phyloP scores from a whole-genome alignment of 2,113 vertebrate species.

The Serilophus lunatus region DNA sequence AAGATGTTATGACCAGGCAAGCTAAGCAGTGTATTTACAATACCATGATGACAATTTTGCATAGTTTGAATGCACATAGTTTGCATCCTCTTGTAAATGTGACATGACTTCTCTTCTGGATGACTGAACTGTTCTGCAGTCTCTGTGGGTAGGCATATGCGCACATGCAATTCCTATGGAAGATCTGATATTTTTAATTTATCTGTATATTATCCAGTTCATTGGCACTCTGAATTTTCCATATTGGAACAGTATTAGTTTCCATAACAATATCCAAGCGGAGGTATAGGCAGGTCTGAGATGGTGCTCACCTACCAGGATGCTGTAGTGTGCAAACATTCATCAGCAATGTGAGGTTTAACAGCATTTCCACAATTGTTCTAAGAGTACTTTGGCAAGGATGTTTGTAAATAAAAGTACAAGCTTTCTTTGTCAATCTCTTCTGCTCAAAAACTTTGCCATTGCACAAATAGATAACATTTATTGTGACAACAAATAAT shows the following conservation, averaged over 20 bases:
- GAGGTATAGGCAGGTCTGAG: background rate
- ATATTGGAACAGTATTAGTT: background rate
- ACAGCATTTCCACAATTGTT: background rate
- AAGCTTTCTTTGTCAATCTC: background rate
- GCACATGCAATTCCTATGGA: background rate
- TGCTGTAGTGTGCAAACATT: background rate
- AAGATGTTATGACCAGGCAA: background rate
- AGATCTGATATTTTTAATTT: background rate
- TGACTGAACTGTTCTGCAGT: background rate
- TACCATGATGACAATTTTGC: background rate
- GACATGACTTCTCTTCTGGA: background rate
- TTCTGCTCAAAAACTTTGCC: background rate
- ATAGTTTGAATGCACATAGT: background rate
- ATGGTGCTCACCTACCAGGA: background rate
- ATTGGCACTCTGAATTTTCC: background rate
- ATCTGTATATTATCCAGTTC: background rate
- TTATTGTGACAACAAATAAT: background rate
- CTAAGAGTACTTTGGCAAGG: background rate
- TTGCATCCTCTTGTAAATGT: background rate
- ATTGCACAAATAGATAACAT: background rate
- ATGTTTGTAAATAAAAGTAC: background rate
- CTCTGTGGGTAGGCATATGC: background rate
- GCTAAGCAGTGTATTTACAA: background rate
- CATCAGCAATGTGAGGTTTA: background rate
- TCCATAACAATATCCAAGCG: background rate